Conservation (phyloP, 2,797 vertebrate species). For the Rhyacichthys aspro region DNA sequence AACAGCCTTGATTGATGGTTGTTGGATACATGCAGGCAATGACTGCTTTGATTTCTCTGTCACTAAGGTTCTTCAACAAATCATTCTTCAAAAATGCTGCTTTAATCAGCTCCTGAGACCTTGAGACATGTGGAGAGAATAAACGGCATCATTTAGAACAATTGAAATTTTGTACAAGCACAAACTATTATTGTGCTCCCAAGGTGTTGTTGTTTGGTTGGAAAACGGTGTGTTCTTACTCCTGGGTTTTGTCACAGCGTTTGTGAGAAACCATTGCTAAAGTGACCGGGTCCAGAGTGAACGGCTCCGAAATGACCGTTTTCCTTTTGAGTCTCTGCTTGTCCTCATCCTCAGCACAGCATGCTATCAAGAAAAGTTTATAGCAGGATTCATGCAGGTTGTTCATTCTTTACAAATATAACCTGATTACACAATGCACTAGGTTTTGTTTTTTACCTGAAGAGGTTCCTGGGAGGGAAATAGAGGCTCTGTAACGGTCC, state of each 20-base stretch:
- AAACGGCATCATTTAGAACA: constrained; percentile 23
- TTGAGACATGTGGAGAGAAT: constrained; percentile 37
- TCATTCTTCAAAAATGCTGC: constrained; percentile 74
- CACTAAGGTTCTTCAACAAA: constrained; percentile 78
- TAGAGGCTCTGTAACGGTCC: constrained; percentile 78
- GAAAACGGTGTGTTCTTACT: constrained; percentile 67
- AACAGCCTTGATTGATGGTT: constrained; percentile 68
- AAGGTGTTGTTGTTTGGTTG: not conserved
- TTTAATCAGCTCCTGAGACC: constrained; percentile 74
- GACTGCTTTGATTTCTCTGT: constrained; percentile 72
- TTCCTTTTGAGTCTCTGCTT: constrained; percentile 63
- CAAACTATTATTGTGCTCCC: not conserved
- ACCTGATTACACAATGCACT: not conserved
- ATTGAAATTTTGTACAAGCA: not conserved
- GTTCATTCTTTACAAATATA: constrained; percentile 8
- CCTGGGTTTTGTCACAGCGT: constrained; percentile 75
- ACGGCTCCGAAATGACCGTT: constrained; percentile 75
- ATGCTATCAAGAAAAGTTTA: constrained; percentile 39
- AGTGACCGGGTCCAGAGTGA: constrained; percentile 63
- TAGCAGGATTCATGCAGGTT: constrained; percentile 3
- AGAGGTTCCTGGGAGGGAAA: constrained; percentile 62
- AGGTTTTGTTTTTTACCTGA: constrained; percentile 36
- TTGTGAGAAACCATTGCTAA: constrained; percentile 58
- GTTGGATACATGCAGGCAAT: constrained; percentile 70
- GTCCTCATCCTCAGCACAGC: constrained; percentile 53